Conservation (phyloP, 2,888 invertebrate species). For the Leptura quadrifasciata region DNA sequence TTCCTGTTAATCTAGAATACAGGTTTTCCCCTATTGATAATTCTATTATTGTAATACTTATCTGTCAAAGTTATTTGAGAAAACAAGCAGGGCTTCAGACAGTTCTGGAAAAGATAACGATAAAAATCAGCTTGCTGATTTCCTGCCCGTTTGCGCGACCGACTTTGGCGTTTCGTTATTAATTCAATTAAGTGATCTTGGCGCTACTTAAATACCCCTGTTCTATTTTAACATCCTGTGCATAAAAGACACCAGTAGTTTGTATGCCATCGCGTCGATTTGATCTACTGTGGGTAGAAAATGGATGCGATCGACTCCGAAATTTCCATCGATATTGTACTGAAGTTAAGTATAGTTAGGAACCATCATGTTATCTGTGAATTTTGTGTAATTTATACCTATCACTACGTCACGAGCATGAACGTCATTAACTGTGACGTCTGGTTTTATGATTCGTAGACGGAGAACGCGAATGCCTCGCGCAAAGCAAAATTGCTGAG, state of each 20-base stretch:
- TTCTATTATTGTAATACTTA: background rate
- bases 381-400: slow-evolving; percentile 18
- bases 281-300: slow-evolving; percentile 10
- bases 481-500: background rate
- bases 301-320: slow-evolving; percentile 51
- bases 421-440: slow-evolving; percentile 14
- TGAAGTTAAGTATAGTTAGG: slow-evolving; percentile 53
- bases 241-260: slow-evolving; percentile 13
- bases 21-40: background rate
- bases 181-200: slow-evolving; percentile 27
- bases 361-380: slow-evolving; percentile 4
- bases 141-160: background rate
- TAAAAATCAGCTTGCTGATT: background rate
- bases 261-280: slow-evolving; percentile 15
- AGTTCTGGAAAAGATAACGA: background rate
- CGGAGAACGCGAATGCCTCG: background rate
- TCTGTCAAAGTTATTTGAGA: too few species aligned
- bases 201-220: slow-evolving; percentile 29
- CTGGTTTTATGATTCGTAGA: background rate
- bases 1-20: background rate
- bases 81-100: too few species aligned
- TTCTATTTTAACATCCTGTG: slow-evolving; percentile 39
- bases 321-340: slow-evolving; percentile 48
- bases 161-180: background rate
- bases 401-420: slow-evolving; percentile 39